Percentiles rank a stretch among this genome's conserved stretches.
Conservation (phyloP, 2,113 vertebrate species). For the Pterophyllum scalare region DNA sequence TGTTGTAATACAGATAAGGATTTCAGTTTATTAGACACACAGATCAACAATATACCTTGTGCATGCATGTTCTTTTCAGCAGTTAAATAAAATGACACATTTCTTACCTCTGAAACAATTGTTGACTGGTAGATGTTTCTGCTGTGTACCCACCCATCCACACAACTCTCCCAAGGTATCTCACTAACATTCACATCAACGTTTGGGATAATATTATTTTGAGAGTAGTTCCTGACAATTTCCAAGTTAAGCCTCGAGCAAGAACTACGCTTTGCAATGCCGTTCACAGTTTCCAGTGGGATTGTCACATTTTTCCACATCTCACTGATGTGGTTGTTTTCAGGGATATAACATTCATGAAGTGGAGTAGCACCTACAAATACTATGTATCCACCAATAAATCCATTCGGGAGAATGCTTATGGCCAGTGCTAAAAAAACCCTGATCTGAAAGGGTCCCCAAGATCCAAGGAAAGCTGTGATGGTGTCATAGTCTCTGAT, state of each 20-base stretch:
- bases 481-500: constrained; percentile 82
- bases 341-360: constrained; percentile 73
- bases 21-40: not conserved
- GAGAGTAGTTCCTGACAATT: constrained; percentile 65
- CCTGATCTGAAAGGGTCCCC: constrained; percentile 84
- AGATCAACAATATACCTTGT: not conserved
- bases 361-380: constrained; percentile 71
- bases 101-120: constrained; percentile 75
- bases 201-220: constrained; percentile 35
- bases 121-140: constrained; percentile 73
- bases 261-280: constrained; percentile 50
- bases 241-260: constrained; percentile 71
- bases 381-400: constrained; percentile 66
- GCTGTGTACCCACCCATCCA: constrained; percentile 78
- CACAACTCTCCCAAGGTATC: constrained; percentile 70
- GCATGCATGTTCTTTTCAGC: not conserved
- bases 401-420: constrained; percentile 76
- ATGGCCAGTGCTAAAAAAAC: constrained; percentile 66
- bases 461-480: constrained; percentile 78
- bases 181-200: constrained; percentile 70
- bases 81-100: not conserved
- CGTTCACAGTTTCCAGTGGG: constrained; percentile 54
- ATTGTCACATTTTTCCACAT: constrained; percentile 68
- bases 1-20: not conserved
- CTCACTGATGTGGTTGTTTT: constrained; percentile 54